Evolutionary conservation across 2,888 invertebrate genomes (phyloP).

Genomic region (Amphipoea lucens): DNA sequence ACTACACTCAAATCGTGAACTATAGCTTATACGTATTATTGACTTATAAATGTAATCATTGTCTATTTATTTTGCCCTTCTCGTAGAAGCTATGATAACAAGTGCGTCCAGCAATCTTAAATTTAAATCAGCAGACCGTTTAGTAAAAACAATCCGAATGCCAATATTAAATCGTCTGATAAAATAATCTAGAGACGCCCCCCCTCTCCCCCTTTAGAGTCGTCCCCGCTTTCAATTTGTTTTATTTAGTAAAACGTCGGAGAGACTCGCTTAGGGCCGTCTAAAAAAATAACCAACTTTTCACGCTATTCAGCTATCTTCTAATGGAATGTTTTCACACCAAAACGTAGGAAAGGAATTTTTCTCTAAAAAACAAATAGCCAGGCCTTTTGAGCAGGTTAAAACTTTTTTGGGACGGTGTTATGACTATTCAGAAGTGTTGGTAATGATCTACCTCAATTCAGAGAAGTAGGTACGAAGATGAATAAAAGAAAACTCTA

Average conservation of each 20-base stretch:
- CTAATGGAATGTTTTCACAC: slow-evolving; percentile 53
- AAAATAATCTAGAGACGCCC: slow-evolving; percentile 21
- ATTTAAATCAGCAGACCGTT: slow-evolving; percentile 12
- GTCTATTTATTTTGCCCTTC: not conserved
- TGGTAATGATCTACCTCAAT: slow-evolving; percentile 38
- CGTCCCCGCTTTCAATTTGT: slow-evolving; percentile 37
- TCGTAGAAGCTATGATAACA: not conserved
- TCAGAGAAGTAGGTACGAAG: not conserved
- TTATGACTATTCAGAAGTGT: slow-evolving; percentile 25
- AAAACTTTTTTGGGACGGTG: slow-evolving; percentile 19
- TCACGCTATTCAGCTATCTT: slow-evolving; percentile 48
- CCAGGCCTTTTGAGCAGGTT: slow-evolving; percentile 18
- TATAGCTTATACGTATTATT: not conserved
- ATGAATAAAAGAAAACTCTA: slow-evolving; percentile 11
- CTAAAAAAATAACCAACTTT: slow-evolving; percentile 49
- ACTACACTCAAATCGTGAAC: not conserved
- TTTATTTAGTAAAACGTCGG: slow-evolving; percentile 34
- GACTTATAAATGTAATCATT: not conserved
- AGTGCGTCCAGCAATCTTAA: slow-evolving; percentile 8
- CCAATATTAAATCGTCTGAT: slow-evolving; percentile 35
- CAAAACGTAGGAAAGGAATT: slow-evolving; percentile 16
- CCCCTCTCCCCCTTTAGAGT: too few species aligned
- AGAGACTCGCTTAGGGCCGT: slow-evolving; percentile 29
- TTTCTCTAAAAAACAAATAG: slow-evolving; percentile 34
- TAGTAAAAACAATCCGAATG: slow-evolving; percentile 25